A percentile compares a stretch with the other conserved stretches of the same genome.
phyloP scores from a whole-genome alignment of 1,140 invertebrate species.

The Lordiphosa collinella region DNA sequence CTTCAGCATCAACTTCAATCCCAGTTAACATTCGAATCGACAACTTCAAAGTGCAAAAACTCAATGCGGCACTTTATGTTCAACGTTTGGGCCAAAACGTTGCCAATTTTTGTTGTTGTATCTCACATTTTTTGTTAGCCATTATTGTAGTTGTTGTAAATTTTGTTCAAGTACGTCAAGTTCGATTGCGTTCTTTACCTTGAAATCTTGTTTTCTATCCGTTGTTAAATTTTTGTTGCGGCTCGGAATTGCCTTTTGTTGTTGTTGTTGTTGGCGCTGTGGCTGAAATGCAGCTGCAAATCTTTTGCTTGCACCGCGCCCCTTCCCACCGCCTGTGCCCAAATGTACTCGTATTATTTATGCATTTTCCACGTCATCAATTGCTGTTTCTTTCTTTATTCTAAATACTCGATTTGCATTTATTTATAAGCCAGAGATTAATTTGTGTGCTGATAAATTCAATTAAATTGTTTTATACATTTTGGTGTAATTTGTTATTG shows the following conservation, averaged over 20 bases:
- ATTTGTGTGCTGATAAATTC: constrained; percentile 70
- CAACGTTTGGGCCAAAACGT: constrained; percentile 58
- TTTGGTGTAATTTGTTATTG: constrained; percentile 45
- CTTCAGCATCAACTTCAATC: constrained; percentile 11
- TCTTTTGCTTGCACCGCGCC: constrained; percentile 55
- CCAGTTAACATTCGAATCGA: constrained; percentile 32
- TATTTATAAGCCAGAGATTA: constrained; percentile 61
- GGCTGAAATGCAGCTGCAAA: constrained; percentile 56
- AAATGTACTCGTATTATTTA: constrained; percentile 68
- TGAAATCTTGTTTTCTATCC: constrained; percentile 78
- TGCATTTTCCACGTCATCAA: constrained; percentile 52
- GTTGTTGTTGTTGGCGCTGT: constrained; percentile 25
- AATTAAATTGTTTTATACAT: constrained; percentile 67
- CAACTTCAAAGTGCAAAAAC: constrained; percentile 34
- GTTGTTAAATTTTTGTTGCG: constrained; percentile 59
- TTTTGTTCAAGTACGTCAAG: constrained; percentile 77
- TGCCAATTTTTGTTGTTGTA: constrained; percentile 49
- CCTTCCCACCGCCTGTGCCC: constrained; percentile 3
- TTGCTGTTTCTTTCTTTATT: constrained; percentile 44
- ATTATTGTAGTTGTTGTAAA: constrained; percentile 53
- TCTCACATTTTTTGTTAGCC: constrained; percentile 23
- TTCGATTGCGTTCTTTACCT: constrained; percentile 77
- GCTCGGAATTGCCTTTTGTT: constrained; percentile 45
- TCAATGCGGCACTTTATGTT: constrained; percentile 51
- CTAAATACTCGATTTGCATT: constrained; percentile 74